Base-by-base conservation (phyloP, 2,113 vertebrate genomes). In the human (Homo sapiens) region DNA sequence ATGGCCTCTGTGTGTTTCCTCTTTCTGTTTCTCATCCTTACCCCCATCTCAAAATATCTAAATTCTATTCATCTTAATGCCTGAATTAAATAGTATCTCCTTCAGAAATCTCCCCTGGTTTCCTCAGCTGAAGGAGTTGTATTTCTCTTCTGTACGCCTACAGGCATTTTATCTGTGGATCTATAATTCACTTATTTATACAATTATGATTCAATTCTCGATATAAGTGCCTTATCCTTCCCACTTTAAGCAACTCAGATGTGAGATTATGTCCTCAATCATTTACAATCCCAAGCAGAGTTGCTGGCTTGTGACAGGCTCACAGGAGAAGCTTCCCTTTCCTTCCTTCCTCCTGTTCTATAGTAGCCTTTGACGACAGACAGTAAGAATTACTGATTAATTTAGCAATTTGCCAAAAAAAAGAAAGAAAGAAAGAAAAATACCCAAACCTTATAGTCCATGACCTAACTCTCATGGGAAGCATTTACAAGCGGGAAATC, bases 401-500 rank as follows among this genome's bases (percentile, higher is more conserved):
- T 59, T 57, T 68, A 23, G 18, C 25, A 22, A 43, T 52, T 85
- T 50, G 64, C 32, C 13, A 76, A 82, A 23, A 3, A 0, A 76
- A 40, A 40, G 27, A 30, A 50, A 22, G 45, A 85, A 61, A 66
- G 76, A 86, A 30, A 40, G 40, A 38, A 55, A 61, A 88, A 64
- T 11, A 8, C 18, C 38, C 0, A 0, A 8, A 72, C 4, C 0
- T 91, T 68, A 50, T 1, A 68, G 70, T 52, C 59, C 35, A 6
- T 73, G 82, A 68, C 45, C 55, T 68, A 12, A 45, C 30, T 80
- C 76, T 93, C 55, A 43, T 0, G 18, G 55, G 87, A 61, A 83
- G 48, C 55, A 73, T 76, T 66, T 90, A 18, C 9, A 66, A 52
- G 40, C 48, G 84, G 68, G 72, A 64, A 89, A 20, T 72, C 73